Conservation (phyloP, 2,113 vertebrate species). For the Cochlearius cochlearius region DNA sequence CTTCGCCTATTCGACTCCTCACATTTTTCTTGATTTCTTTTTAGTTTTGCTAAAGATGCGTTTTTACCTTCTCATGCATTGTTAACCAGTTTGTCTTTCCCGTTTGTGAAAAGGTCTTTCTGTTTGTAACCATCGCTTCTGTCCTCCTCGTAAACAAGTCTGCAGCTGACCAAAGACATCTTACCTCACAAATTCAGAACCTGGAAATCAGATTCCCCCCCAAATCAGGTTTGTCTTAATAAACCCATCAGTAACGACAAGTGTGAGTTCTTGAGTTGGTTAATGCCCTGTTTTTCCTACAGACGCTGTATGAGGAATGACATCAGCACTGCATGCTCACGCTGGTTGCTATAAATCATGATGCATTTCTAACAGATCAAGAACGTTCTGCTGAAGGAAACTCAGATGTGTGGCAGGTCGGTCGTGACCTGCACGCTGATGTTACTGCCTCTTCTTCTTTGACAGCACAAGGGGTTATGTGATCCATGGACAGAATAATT, state of each 20-base stretch:
- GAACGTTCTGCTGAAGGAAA: background rate
- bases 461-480: background rate
- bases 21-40: background rate
- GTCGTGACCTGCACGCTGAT: background rate
- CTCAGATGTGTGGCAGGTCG: background rate
- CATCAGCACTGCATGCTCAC: background rate
- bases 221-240: background rate
- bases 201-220: background rate
- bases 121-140: background rate
- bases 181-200: background rate
- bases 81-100: background rate
- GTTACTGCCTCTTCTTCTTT: background rate
- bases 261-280: background rate
- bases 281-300: background rate
- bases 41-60: background rate
- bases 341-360: background rate
- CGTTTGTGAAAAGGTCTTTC: background rate
- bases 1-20: rapidly evolving
- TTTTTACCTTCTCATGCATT: background rate
- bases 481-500: background rate
- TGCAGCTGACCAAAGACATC: background rate
- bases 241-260: background rate
- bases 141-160: background rate
- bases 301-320: background rate
- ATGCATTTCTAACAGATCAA: background rate